Evolutionary conservation across 2,113 vertebrate species (phyloP), one percentile per base, ranked within the genome.

Genomic region (Ursus arctos): DNA sequence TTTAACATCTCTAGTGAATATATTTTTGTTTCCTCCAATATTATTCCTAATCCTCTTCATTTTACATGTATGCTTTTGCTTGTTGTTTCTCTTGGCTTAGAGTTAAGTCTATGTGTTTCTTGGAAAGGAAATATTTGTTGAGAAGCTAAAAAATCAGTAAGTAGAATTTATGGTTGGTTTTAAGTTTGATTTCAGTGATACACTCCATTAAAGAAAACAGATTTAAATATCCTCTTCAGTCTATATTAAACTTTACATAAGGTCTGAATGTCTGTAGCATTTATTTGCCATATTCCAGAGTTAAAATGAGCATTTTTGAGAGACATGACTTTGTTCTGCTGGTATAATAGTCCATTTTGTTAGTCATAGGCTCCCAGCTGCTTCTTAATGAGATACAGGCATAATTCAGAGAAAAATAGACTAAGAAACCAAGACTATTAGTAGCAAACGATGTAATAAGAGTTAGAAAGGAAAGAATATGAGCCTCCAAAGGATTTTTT

Each of bases 321-420:
- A 89, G 36, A 51, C 7, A n/a, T 33, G 94, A 90, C 51, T 91
- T 82, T 95, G 67, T 86, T 97, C 40, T 88, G 40, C 53, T 95
- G 76, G 22, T 31, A 31, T 84, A 76, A 82, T 65, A 72, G 55
- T 90, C 51, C 36, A 49, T 96, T 97, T 96, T 96, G 97, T 85
- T 97, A 96, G n/a, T 82, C 49, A 76, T 14, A 57, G 74, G 21
- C 31, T 94, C 82, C 92, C 67, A 92, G 87, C 95, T 98, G 97
- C 71, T 97, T 85, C 82, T 87, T 96, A 97, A 98, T 98, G 90
- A 94, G 96, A 88, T 94, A 69, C 1, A 74, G 94, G 8, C 43
- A 93, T 95, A 96, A 95, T 94, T 97, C 69, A 96, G 88, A 90
- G 90, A 91, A 96, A 95, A 98, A 91, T 67, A 87, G 83, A 85